Base-by-base conservation (phyloP, 2,113 vertebrate species). In the Bos javanicus region DNA sequence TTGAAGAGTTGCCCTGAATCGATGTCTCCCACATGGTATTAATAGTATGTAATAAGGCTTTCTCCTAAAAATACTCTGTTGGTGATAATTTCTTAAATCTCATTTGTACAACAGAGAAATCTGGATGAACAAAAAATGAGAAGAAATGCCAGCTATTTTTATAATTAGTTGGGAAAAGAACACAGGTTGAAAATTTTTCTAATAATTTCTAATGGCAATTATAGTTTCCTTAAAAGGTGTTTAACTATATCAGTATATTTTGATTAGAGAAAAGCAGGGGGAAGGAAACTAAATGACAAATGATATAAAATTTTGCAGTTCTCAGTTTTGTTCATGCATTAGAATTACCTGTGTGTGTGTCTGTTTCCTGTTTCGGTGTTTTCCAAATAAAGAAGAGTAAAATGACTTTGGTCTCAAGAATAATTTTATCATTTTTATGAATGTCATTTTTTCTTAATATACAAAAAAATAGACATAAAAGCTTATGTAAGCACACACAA, bases 1-100 rank as follows among this genome's bases (percentile, higher is more conserved):
- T 98, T 74, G 60, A 95, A 96, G 91, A 97, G 96, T 91, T 98
- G 97, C 74, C 96, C 98, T 98, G 95, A 91, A 98, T 97, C 81
- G 60, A 48, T 33, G 5, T 82, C 64, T 98, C 94, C 95, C 98
- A 87, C 23, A 64, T 76, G 97, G 78, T 76, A 74, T 74, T 43
- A 74, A 74, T 43, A 91, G 59, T 19, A 59, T 87, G 88, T 97
- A 97, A 97, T 98, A 96, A 92, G 74, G 74, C 5, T 96, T 97
- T 93, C 30, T 91, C 52, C 93, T 93, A 86, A 97, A 97, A 97
- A 97, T 97, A 85, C 46, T 67, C 52, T 94, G 93, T 80, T 87
- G 67, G 46, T 54, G 94, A 48, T 82, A 84, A 93, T 95, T 96
- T 28, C 56, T 97, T 95, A 93, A 94, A 89, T 94, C 48, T 97